phyloP scores from a whole-genome alignment of 2,888 invertebrate genomes.

The Macaria notata region DNA sequence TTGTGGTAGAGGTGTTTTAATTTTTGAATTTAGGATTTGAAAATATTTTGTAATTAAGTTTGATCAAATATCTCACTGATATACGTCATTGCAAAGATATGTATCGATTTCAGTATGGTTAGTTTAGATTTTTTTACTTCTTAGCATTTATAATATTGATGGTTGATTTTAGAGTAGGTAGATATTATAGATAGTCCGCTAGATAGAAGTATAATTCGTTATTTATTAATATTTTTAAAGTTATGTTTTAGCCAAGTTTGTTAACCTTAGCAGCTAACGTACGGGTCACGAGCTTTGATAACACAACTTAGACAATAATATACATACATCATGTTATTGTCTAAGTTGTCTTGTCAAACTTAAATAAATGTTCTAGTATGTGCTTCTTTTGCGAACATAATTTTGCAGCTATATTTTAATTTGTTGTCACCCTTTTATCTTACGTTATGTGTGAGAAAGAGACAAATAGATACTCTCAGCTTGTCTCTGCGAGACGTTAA shows the following conservation, averaged over 20 bases:
- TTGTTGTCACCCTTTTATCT: not conserved
- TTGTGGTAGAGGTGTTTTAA: too few relatives aligned
- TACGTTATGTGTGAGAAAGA: too few relatives aligned
- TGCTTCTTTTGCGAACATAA: constrained; percentile 7
- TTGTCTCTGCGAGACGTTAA: too few relatives aligned
- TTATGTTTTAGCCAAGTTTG: constrained; percentile 30
- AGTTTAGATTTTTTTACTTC: not conserved
- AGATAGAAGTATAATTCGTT: constrained; percentile 14
- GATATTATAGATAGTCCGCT: constrained; percentile 11
- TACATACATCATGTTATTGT: constrained; percentile 32
- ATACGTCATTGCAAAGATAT: constrained; percentile 1
- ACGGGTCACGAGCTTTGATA: constrained; percentile 43
- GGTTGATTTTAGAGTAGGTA: not conserved
- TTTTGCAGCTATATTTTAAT: not conserved
- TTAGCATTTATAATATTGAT: not conserved
- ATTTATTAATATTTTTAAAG: constrained; percentile 5
- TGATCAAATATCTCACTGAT: too few relatives aligned
- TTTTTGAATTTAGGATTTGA: too few relatives aligned
- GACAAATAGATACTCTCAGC: too few relatives aligned
- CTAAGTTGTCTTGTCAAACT: too few relatives aligned
- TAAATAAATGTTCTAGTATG: constrained; percentile 6
- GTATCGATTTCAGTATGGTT: constrained; percentile 6
- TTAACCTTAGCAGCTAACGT: constrained; percentile 35
- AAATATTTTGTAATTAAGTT: too few relatives aligned
- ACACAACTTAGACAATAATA: constrained; percentile 29